Evolutionary conservation across 2,113 vertebrate species (phyloP).

Genomic region (Sylvietta virens): DNA sequence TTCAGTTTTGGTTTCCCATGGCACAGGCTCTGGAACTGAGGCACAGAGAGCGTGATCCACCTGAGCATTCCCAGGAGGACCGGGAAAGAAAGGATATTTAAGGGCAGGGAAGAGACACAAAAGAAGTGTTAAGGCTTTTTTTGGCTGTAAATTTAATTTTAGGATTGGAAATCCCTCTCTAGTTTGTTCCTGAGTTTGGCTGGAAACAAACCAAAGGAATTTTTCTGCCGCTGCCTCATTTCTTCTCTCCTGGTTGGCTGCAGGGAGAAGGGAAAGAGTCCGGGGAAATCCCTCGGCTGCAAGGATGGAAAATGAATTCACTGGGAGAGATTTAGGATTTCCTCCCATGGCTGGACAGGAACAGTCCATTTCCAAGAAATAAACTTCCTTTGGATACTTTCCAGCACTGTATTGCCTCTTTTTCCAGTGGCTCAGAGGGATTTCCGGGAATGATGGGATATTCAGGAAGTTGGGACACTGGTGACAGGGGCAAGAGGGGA

Average conservation of each 20-base stretch:
- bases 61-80: accelerated
- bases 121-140: background rate
- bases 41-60: accelerated
- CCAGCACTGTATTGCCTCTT: accelerated
- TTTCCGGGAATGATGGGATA: background rate
- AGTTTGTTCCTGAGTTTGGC: background rate
- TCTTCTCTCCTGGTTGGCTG: background rate
- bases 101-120: background rate
- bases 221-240: background rate
- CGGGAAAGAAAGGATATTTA: background rate
- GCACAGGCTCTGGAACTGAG: background rate
- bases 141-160: background rate
- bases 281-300: background rate
- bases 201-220: background rate
- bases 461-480: background rate
- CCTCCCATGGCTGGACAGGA: background rate
- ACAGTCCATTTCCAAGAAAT: background rate
- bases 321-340: background rate
- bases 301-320: background rate
- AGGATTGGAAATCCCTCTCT: background rate
- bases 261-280: background rate
- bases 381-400: background rate
- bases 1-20: background rate
- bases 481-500: background rate
- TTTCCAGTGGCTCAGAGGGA: background rate